Evolutionary conservation across 2,888 invertebrate genomes (phyloP), one percentile per base, ranked within the genome.

Genomic region (Meteorus cinctellus): DNA sequence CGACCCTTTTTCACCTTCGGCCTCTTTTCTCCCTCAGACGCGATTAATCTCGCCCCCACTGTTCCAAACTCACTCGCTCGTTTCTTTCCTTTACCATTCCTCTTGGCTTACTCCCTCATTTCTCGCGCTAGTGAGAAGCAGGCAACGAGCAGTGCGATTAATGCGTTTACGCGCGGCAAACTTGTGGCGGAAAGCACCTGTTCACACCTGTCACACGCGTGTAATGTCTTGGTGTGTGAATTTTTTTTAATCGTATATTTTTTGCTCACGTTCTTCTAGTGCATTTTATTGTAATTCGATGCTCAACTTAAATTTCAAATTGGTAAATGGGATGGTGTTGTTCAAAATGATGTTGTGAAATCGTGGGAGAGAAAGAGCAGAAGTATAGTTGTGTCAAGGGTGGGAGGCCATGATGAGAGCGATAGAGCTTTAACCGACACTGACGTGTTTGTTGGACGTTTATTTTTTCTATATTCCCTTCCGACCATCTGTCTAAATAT

Each of bases 1-100:
- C 71, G 63, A 76, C 59, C 70, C 71, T 77, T 77, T 74, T 77
- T 77, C 77, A 74, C 74, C 74, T 77, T 77, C 71, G 71, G 60
- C 67, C 65, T 62, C 62, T 36, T 72, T 69, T 48, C 65, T 36
- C 48, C 31, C n/a, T 68, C 60, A 41, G 62, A 55, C 31, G n/a
- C 69, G 34, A 69, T 60, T 71, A 59, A 71, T 71, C 66, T n/a
- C 65, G 19, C 66, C 16, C 48, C 34, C 55, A 41, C 41, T 41
- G 8, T 41, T 51, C 31, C 63, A n/a, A 62, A 48, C 67, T 48
- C 67, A 19, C 5, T 70, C 41, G 60, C 63, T 69, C 62, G 29
- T 69, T 29, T 36, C 29, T 48, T 27, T 68, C 27, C 48, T 48
- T 68, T 51, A 27, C n/a, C 55, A 55, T 6, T 19, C 55, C 55